phyloP scores from a whole-genome alignment of 2,888 invertebrate genomes.

The Melieria crassipennis region DNA sequence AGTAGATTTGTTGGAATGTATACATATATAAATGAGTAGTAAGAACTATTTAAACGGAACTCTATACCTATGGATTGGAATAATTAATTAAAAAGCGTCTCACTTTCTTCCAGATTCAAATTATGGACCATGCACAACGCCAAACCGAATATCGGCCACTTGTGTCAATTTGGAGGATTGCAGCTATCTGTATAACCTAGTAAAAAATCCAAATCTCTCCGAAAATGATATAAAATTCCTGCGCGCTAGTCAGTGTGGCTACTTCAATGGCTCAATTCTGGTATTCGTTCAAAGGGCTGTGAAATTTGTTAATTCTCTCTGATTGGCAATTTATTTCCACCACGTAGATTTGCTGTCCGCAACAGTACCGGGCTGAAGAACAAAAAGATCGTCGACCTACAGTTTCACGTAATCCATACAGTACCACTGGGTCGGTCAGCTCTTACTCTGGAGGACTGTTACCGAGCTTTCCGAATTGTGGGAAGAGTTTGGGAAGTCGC shows the following conservation, averaged over 20 bases:
- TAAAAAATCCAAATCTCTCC: constrained; percentile 42
- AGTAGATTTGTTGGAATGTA: too few relatives aligned
- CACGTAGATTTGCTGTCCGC: constrained; percentile 23
- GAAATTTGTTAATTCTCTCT: background rate
- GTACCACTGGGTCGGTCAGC: background rate
- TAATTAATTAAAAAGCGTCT: too few relatives aligned
- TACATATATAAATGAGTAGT: too few relatives aligned
- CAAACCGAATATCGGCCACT: constrained; percentile 46
- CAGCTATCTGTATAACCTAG: constrained; percentile 47
- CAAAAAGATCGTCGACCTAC: background rate
- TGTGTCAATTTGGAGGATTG: constrained; percentile 53
- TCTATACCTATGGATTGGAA: too few relatives aligned
- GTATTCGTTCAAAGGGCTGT: constrained; percentile 32
- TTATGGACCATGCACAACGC: constrained; percentile 54
- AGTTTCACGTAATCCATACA: background rate
- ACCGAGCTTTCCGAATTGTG: constrained; percentile 39
- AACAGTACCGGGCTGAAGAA: constrained; percentile 1
- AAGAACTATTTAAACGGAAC: too few relatives aligned
- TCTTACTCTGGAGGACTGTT: constrained; percentile 18
- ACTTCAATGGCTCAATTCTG: constrained; percentile 63
- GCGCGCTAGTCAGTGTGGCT: constrained; percentile 75
- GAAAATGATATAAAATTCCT: constrained; percentile 63
- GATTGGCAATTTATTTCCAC: background rate
- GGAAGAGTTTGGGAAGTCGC: constrained; percentile 39
- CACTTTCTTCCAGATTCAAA: constrained; percentile 2